These are phyloP conservation scores for Aplysina aerophoba DNA, from an alignment of 37 sponge, comb jelly and placozoan species.

Conservation along the genomic window DNA sequence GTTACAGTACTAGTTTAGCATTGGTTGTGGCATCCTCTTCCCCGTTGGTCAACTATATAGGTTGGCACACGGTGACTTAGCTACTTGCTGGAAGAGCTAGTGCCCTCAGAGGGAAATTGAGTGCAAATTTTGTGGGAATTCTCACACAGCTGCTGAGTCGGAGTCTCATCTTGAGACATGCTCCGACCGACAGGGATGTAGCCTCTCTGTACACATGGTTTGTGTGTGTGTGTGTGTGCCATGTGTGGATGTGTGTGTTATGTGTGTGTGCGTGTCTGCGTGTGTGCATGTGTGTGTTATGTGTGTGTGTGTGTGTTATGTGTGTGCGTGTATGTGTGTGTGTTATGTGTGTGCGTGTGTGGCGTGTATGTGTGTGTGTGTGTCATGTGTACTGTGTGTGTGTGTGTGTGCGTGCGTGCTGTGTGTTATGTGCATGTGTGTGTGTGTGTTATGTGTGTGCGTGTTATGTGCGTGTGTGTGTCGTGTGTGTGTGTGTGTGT, in stretches of 20 bases:
- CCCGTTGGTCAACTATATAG: too few relatives aligned
- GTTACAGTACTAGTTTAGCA: background rate
- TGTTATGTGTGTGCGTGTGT: too few relatives aligned
- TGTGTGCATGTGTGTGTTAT: too few relatives aligned
- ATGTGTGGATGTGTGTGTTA: too few relatives aligned
- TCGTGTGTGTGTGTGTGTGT: conserved; percentile 5
- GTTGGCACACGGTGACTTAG: background rate
- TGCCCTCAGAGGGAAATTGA: background rate
- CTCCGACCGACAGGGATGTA: background rate
- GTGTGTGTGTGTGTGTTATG: too few relatives aligned
- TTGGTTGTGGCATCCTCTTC: background rate
- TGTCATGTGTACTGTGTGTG: background rate
- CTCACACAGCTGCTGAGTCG: too few relatives aligned
- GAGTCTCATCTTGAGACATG: background rate
- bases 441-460: conserved; percentile 1
- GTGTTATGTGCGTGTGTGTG: background rate
- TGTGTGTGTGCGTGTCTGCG: too few relatives aligned
- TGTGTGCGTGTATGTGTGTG: too few relatives aligned
- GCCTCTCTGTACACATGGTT: too few relatives aligned
- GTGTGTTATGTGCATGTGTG: conserved; percentile 4
- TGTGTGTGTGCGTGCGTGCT: background rate
- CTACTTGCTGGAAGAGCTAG: background rate
- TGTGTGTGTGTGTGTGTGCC: too few relatives aligned
- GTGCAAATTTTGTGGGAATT: background rate
- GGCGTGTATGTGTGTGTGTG: background rate